phyloP scores from a whole-genome alignment of 2,888 invertebrate genomes.

The Ischnura elegans region DNA sequence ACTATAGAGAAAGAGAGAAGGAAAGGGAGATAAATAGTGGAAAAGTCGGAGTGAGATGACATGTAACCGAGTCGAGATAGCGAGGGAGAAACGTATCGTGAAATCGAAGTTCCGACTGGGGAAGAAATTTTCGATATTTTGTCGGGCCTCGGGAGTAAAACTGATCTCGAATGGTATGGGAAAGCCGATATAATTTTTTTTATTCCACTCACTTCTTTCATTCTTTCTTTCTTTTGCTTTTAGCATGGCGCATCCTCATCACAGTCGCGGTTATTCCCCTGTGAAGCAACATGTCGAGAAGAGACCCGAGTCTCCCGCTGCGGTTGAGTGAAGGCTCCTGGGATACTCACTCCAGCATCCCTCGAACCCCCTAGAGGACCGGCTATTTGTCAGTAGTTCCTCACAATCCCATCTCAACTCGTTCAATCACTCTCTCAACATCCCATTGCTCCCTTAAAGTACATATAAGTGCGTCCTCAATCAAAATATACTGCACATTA shows the following conservation, averaged over 20 bases:
- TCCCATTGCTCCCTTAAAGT: neutral
- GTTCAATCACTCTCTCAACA: neutral
- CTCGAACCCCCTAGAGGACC: neutral
- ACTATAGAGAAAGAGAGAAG: too few species aligned
- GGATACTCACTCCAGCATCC: neutral
- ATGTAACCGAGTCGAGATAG: neutral
- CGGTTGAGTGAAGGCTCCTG: neutral
- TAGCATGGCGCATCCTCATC: neutral
- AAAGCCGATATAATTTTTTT: neutral
- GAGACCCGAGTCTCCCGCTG: neutral
- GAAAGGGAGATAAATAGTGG: neutral
- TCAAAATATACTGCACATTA: neutral
- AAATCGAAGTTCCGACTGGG: neutral
- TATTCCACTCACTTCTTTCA: neutral
- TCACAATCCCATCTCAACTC: neutral
- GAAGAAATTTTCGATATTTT: neutral
- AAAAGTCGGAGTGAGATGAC: neutral
- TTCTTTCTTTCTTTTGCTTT: neutral
- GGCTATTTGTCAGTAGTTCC: neutral
- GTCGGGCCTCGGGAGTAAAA: neutral
- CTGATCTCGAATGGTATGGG: neutral
- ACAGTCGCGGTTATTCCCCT: neutral
- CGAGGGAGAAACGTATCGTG: neutral
- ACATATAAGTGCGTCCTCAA: neutral
- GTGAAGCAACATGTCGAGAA: neutral